Base-by-base conservation (phyloP, 2,888 invertebrate genomes). In the Callimorpha dominula region DNA sequence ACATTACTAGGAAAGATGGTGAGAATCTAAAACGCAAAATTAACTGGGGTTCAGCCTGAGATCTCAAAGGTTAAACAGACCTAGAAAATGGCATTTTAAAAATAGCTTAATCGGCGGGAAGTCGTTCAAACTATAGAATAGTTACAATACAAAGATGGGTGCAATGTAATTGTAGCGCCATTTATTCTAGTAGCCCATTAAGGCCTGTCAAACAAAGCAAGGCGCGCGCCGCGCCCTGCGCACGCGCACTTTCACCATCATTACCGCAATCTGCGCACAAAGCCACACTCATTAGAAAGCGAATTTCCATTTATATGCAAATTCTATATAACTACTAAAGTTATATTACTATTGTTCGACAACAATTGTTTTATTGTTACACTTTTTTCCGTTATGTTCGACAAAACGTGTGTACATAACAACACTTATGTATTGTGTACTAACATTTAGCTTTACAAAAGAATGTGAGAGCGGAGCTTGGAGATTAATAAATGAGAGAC, bases 271-370 rank as follows among this genome's bases (percentile, higher is more conserved):
- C 72, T 68, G 79, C 77, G 75, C 74, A 78, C 89, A 85, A 87
- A 84, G 87, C 85, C 82, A 75, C 82, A 76, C 81, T 81, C 90
- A 89, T 91, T 94, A 94, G 94, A 94, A 94, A 94, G 94, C 88
- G 88, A 88, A 89, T 89, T 91, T 90, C 88, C 89, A 89, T 90
- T 90, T 88, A 91, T 85, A 93, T 91, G 91, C 90, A 89, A 91
- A 93, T 90, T 89, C 88, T 84, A 85, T 82, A 79, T 84, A 86
- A 84, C 82, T 84, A 82, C 81, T 76, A 82, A 79, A 60, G 12
- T 60, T 43, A 80, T 81, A 85, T 82, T 78, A 83, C 80, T 80
- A 88, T 88, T 87, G 89, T 89, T 75, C 72, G 65, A 73, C 74
- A 65, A 69, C 79, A 77, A 78, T 82, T 79, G 81, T 78, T 80